These are phyloP conservation scores for Drosophila gaucha DNA, from an alignment of 2,888 invertebrate genomes.

Conservation along the genomic window DNA sequence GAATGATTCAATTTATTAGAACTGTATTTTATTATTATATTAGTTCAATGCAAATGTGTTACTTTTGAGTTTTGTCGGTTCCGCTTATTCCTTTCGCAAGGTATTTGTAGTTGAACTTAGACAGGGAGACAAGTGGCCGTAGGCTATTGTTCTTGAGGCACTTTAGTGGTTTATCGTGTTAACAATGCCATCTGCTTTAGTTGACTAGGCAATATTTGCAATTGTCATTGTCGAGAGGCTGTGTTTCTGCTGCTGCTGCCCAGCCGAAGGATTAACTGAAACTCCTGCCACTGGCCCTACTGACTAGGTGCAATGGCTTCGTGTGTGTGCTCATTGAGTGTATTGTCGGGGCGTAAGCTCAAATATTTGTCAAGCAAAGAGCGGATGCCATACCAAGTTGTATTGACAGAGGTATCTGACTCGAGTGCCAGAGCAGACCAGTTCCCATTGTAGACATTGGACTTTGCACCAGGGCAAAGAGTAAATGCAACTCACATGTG, in stretches of 20 bases:
- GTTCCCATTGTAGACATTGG: constrained; percentile 8
- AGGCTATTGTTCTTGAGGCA: background rate
- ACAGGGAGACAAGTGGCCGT: no score
- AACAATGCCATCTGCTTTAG: constrained; percentile 11
- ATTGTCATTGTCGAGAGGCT: constrained; percentile 23
- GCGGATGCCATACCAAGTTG: constrained; percentile 12
- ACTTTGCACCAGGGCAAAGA: background rate
- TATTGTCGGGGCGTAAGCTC: constrained; percentile 26
- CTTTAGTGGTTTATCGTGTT: constrained; percentile 9
- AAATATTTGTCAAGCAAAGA: constrained; percentile 39
- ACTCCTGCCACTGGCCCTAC: background rate
- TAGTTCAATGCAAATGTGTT: no score
- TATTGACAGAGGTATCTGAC: constrained; percentile 25
- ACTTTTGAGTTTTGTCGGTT: no score
- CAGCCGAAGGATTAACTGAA: background rate
- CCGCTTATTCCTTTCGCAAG: background rate
- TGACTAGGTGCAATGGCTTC: background rate
- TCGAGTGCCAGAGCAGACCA: background rate
- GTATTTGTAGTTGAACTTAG: background rate
- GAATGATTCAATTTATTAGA: no score
- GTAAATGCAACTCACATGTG: background rate
- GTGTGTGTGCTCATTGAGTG: constrained; percentile 2
- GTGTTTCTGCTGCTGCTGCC: background rate
- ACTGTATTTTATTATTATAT: no score
- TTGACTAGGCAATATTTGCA: constrained; percentile 23